Base-by-base conservation (phyloP, 2,113 vertebrate species). In the Gambusia holbrooki region DNA sequence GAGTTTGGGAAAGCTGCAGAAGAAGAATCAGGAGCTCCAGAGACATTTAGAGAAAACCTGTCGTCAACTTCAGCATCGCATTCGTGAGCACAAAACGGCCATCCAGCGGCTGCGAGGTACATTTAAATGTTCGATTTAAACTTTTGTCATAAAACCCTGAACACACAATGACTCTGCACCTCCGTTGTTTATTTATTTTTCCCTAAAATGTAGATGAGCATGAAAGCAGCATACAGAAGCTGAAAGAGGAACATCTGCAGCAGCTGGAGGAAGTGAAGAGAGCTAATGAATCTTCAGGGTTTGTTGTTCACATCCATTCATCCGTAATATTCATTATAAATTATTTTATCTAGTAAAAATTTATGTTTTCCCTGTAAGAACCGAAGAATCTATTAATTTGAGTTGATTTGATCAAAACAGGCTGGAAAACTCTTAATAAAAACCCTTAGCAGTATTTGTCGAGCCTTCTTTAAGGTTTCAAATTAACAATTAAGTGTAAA, bases 11-110 rank as follows among this genome's bases (percentile, higher is more conserved):
- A 95, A 91, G 74, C 93, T 95, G 76, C 95, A 96, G 88, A 89
- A 91, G 87, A 94, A 95, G 83, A 96, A 93, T 82, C 94, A 95
- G 74, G 95, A 95, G 62, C 94, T 97, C 58, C 95, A 94, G 92
- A 94, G 83, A 88, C 94, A 96, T 81, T 89, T 98, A 32, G 95
- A 96, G 80, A 95, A 95, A 89, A 93, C 93, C 71, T 94, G 85
- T 79, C 92, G 90, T 62, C 94, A 95, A 67, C 94, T 98, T 70
- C 96, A 97, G 90, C 94, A 94, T 77, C 91, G 92, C 4, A 92
- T 96, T n/a, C 88, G 87, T 63, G 93, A 96, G 27, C 92, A 95
- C 84, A 95, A 93, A 81, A 83, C 83, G 4, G 87, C 93, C 54
- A 80, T 93, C 79, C 95, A 94, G 66, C 89, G 88, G 29, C 90